Base-by-base conservation (phyloP, 2,888 invertebrate species). In the Philereme vetulata region DNA sequence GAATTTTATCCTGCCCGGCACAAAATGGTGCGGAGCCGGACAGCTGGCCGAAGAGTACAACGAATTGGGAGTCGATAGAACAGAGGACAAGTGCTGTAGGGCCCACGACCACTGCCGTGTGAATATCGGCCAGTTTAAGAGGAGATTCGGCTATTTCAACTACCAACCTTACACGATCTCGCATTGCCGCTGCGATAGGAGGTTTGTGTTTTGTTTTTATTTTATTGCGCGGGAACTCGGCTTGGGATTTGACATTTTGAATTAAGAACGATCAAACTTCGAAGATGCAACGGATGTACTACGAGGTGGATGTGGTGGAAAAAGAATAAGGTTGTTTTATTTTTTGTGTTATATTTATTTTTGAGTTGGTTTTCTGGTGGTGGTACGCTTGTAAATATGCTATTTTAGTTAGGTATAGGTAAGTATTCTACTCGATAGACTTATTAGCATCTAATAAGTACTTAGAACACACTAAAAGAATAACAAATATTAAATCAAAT, bases 171-270 rank as follows among this genome's bases (percentile, higher is more conserved):
- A 94, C 86, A 96, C 96, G 40, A 88, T 96, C 67, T 95, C 95
- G 78, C 95, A 96, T 82, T 96, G 96, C 86, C 92, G 93, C 69
- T 96, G 96, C 83, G 96, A 96, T 86, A 93, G 94, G 89, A 95
- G 95, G 96, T 96, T 93, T 85, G 93, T 86, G 80, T 68, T 68
- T 71, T 74, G 77, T 80, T 73, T 75, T 66, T 75, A 72, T 77
- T 72, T 75, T 56, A 45, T 55, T 58, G 10, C 32, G 32, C 44
- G 21, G 40, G 49, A 21, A 11, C 34, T 52, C 8, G 4, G 48
- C 34, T 52, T 58, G 35, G 48, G 48, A 21, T 3, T 46, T 35
- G 35, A 35, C 21, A 35, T 38, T 52, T 52, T 44, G 60, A 47
- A 56, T 56, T 55, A 51, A 5, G 55, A 45, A 8, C 34, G 47